These are phyloP conservation scores for Drosophila burlai DNA, from an alignment of 1,140 invertebrate species.

Conservation along the genomic window DNA sequence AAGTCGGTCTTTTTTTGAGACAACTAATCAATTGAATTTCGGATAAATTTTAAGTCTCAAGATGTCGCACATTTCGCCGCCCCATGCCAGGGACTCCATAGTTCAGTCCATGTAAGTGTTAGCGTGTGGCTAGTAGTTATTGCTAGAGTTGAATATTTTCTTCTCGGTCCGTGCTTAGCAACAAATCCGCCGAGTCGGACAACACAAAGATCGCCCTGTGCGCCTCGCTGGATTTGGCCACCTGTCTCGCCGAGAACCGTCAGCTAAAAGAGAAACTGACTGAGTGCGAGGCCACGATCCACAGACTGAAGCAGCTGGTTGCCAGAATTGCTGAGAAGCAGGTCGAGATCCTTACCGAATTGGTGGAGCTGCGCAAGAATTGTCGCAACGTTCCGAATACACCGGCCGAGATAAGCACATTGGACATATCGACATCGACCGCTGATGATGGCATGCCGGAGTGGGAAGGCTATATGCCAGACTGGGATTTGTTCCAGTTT, in stretches of 20 bases:
- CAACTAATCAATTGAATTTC: constrained; percentile 17
- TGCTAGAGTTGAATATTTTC: neutral
- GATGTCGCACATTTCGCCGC: constrained; percentile 55
- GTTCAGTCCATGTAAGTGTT: constrained; percentile 39
- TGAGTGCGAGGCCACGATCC: constrained; percentile 52
- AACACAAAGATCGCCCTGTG: constrained; percentile 53
- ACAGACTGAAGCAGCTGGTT: constrained; percentile 58
- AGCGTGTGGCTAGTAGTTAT: too few species aligned
- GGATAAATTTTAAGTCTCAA: constrained; percentile 46
- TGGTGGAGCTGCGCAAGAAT: constrained; percentile 53
- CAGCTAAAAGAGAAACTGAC: constrained; percentile 59
- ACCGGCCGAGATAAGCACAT: neutral
- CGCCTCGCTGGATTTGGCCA: constrained; percentile 54
- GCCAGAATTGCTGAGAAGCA: constrained; percentile 61
- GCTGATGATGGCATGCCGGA: neutral
- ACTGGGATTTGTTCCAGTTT: neutral
- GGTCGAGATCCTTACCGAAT: constrained; percentile 44
- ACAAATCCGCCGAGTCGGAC: constrained; percentile 40
- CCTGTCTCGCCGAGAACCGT: constrained; percentile 63
- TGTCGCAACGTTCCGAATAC: neutral
- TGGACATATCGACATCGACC: neutral
- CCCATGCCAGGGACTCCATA: constrained; percentile 1
- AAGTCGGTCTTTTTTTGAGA: constrained; percentile 17
- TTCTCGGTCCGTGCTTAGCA: constrained; percentile 9
- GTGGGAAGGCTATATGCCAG: constrained; percentile 6